Conservation (phyloP, 2,888 invertebrate species). For the Drosophila kuntzei region DNA sequence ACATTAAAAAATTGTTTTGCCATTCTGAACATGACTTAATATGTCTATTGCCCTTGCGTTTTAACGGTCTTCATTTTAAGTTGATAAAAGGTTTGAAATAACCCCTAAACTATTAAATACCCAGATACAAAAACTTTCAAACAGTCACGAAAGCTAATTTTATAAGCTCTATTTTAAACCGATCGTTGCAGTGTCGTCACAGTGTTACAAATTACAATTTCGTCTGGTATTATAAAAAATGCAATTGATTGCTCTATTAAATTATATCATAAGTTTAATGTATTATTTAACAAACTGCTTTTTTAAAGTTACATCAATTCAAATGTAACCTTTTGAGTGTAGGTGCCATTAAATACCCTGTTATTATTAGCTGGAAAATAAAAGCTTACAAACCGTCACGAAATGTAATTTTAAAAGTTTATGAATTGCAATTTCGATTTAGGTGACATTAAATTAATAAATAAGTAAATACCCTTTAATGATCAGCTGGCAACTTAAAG, state of each 20-base stretch:
- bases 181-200: too few relatives aligned
- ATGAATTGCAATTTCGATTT: too few relatives aligned
- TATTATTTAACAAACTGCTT: too few relatives aligned
- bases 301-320: too few relatives aligned
- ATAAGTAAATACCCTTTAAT: conserved; percentile 4
- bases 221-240: too few relatives aligned
- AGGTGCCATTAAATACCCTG: neutral
- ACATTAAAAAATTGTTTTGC: conserved; percentile 15
- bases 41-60: neutral
- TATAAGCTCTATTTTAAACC: too few relatives aligned
- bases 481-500: neutral
- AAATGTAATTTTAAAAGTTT: neutral
- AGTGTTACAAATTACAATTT: too few relatives aligned
- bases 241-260: too few relatives aligned
- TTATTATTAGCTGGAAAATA: neutral
- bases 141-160: too few relatives aligned
- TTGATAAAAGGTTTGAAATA: neutral
- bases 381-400: neutral
- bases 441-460: neutral
- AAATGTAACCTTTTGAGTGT: neutral
- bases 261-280: too few relatives aligned
- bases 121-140: too few relatives aligned
- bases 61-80: neutral
- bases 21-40: conserved; percentile 4
- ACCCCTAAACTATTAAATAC: too few relatives aligned